Conservation (phyloP, 2,888 invertebrate species). For the Cataglyphis albicans region DNA sequence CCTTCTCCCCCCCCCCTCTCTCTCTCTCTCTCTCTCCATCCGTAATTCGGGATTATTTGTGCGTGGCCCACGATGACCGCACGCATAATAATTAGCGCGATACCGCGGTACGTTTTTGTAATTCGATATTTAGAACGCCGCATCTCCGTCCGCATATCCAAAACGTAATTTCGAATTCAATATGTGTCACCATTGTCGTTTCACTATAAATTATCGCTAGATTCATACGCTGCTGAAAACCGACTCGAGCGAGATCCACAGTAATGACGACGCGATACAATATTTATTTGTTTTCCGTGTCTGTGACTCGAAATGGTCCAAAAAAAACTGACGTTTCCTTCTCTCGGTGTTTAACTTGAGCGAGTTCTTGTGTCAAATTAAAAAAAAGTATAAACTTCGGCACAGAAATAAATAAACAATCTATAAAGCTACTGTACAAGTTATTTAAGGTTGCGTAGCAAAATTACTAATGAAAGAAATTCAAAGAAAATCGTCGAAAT, state of each 20-base stretch:
- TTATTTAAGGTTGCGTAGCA: not conserved
- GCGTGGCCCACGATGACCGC: slow-evolving; percentile 23
- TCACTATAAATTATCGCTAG: slow-evolving; percentile 40
- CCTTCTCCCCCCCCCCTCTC: not conserved
- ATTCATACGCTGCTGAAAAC: slow-evolving; percentile 31
- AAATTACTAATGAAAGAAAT: slow-evolving; percentile 33
- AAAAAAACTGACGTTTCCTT: slow-evolving; percentile 23
- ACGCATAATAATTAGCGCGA: slow-evolving; percentile 50
- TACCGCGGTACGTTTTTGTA: slow-evolving; percentile 41
- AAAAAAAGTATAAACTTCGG: slow-evolving; percentile 18
- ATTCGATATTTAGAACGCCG: slow-evolving; percentile 49
- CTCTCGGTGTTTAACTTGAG: slow-evolving; percentile 4
- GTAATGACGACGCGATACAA: slow-evolving; percentile 17
- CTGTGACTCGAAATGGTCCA: slow-evolving; percentile 8
- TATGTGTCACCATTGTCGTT: slow-evolving; percentile 23
- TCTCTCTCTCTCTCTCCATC: not conserved
- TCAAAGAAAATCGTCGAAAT: slow-evolving; percentile 20
- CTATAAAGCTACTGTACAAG: slow-evolving; percentile 12
- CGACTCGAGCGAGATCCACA: not conserved
- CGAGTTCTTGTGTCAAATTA: slow-evolving; percentile 24
- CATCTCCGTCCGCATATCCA: slow-evolving; percentile 8
- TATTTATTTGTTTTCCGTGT: slow-evolving; percentile 25
- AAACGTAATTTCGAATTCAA: slow-evolving; percentile 47
- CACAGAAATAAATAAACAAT: slow-evolving; percentile 23
- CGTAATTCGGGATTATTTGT: slow-evolving; percentile 56